Evolutionary conservation across 2,113 vertebrate genomes (phyloP).

Genomic region (Chlorodrepanis virens): DNA sequence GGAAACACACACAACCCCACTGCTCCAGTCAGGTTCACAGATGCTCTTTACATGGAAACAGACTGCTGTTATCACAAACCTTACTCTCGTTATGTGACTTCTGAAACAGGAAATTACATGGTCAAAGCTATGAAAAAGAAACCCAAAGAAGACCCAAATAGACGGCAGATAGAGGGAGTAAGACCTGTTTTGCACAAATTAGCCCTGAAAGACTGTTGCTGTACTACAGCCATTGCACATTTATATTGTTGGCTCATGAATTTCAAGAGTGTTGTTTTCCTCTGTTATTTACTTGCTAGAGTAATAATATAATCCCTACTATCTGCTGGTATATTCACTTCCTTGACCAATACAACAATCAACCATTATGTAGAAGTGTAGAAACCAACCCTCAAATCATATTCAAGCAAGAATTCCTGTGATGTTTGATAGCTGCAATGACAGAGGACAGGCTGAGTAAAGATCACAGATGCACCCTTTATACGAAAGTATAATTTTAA

Average conservation of each 20-base stretch:
- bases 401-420: neutral
- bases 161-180: neutral
- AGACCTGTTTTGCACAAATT: neutral
- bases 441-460: neutral
- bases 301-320: neutral
- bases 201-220: neutral
- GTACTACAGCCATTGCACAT: neutral
- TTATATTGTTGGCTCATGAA: neutral
- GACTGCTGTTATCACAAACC: neutral
- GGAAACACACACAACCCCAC: neutral
- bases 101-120: neutral
- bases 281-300: neutral
- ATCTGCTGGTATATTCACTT: neutral
- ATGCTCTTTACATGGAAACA: neutral
- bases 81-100: neutral
- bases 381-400: neutral
- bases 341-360: neutral
- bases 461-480: neutral
- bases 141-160: neutral
- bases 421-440: neutral
- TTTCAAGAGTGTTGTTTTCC: neutral
- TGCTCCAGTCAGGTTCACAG: neutral
- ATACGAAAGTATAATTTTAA: neutral
- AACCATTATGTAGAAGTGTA: neutral
- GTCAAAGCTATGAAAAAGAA: neutral